Evolutionary conservation across 2,888 invertebrate genomes (phyloP).

Genomic region (Chaitophorus viminalis): DNA sequence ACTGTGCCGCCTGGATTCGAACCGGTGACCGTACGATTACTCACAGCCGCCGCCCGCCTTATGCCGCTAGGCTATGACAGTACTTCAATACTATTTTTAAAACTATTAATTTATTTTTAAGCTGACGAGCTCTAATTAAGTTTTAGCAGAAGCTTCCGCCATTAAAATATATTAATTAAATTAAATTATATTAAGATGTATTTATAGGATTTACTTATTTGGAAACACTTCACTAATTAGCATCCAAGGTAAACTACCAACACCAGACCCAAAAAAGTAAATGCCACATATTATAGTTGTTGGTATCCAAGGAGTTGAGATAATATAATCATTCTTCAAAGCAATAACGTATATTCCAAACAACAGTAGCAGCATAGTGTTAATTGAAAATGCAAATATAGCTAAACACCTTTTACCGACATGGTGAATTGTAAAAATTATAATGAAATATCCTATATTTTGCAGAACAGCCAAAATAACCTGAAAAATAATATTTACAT

Average conservation of each 20-base stretch:
- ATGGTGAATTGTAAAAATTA: constrained; percentile 56
- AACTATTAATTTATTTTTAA: neutral
- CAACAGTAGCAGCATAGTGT: constrained; percentile 46
- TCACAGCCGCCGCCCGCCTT: too few species aligned
- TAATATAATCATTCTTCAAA: neutral
- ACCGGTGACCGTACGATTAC: too few species aligned
- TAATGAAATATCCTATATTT: constrained; percentile 48
- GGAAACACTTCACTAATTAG: constrained; percentile 72
- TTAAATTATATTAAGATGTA: neutral
- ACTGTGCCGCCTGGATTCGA: too few species aligned
- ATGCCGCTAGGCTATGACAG: too few species aligned
- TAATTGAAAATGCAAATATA: constrained; percentile 53
- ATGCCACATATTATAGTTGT: constrained; percentile 68
- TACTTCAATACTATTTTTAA: neutral
- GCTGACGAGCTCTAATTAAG: neutral
- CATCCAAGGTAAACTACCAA: constrained; percentile 70
- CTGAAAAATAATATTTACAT: neutral
- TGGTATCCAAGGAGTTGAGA: constrained; percentile 67
- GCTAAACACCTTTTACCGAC: constrained; percentile 62
- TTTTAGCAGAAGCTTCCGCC: neutral
- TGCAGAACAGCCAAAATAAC: constrained; percentile 18
- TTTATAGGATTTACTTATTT: constrained; percentile 68
- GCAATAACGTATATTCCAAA: constrained; percentile 59
- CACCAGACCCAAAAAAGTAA: constrained; percentile 67
- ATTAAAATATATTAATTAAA: neutral